Conservation (phyloP, 2,113 vertebrate genomes). For the Xiphophorus hellerii region DNA sequence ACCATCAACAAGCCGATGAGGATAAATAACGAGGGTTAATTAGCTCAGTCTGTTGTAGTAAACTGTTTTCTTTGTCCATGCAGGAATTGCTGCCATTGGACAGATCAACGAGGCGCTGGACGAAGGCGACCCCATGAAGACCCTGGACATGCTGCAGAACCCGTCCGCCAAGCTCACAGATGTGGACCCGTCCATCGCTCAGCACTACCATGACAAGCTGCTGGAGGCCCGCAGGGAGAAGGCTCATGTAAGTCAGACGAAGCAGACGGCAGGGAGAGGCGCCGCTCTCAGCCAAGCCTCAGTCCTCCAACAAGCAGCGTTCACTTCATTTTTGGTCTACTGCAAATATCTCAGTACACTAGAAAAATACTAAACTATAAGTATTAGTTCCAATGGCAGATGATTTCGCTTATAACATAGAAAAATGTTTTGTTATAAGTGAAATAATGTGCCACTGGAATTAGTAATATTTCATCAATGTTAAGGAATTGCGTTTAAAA, state of each 20-base stretch:
- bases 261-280: not conserved
- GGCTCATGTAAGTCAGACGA: conserved; percentile 85
- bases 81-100: conserved; percentile 95
- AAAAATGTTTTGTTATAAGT: no score
- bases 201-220: conserved; percentile 94
- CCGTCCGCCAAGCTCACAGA: conserved; percentile 92
- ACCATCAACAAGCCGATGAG: not conserved
- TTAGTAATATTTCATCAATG: no score
- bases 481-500: no score
- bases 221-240: conserved; percentile 94
- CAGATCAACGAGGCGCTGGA: conserved; percentile 96
- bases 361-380: no score
- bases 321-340: no score
- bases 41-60: not conserved
- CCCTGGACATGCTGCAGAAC: conserved; percentile 87
- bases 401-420: no score
- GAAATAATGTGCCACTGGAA: no score
- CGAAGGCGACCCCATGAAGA: conserved; percentile 89
- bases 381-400: no score
- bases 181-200: conserved; percentile 85
- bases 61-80: not conserved
- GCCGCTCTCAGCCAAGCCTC: no score
- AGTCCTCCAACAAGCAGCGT: not conserved
- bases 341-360: no score
- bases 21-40: not conserved